These are phyloP conservation scores for Heterocephalus glaber DNA, from an alignment of 2,113 vertebrate species.

Conservation along the genomic window DNA sequence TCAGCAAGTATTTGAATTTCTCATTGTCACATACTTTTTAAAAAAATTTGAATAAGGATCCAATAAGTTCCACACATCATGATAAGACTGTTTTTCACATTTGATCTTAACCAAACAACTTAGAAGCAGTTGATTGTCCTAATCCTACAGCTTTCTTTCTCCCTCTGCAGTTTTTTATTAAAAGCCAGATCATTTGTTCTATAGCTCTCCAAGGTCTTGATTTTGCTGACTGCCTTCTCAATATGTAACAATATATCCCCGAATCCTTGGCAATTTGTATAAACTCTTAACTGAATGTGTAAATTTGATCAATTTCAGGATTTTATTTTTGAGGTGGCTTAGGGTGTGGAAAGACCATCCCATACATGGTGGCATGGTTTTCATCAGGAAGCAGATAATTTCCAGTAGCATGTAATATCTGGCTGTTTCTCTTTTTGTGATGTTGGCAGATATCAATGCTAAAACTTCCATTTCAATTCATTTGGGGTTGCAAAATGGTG, in stretches of 20 bases:
- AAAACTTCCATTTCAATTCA: background rate
- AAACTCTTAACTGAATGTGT: background rate
- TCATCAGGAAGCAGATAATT: background rate
- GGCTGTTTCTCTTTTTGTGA: background rate
- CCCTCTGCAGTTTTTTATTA: background rate
- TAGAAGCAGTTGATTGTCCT: background rate
- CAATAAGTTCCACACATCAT: background rate
- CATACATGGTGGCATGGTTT: background rate
- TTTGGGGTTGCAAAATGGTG: background rate
- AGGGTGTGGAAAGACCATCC: background rate
- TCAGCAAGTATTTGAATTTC: background rate
- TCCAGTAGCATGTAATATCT: background rate
- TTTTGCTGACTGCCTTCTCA: background rate
- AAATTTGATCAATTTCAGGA: background rate
- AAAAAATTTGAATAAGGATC: background rate
- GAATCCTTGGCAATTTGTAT: background rate
- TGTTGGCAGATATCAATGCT: background rate
- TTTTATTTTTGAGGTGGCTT: background rate
- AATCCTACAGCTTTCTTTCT: background rate
- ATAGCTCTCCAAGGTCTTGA: background rate
- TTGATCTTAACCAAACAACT: background rate
- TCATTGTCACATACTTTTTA: background rate
- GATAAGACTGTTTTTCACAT: background rate
- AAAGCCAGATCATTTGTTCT: background rate
- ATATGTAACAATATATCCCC: background rate